These are phyloP conservation scores for Alcedo atthis DNA, from an alignment of 2,797 vertebrate species.

Conservation along the genomic window DNA sequence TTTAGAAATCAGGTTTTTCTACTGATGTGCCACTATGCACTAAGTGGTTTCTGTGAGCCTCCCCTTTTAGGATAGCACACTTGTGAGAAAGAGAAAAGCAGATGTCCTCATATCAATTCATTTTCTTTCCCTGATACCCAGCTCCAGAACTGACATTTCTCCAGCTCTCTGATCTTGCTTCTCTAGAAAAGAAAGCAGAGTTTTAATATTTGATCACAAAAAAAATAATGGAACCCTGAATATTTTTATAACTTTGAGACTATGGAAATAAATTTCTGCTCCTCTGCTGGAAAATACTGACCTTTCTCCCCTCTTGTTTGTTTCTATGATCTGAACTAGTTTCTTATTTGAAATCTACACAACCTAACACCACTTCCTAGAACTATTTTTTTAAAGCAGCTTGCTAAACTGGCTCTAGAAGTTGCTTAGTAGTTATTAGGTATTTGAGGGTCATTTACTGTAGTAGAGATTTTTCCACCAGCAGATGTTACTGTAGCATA, in stretches of 20 bases:
- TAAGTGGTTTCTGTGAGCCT: background rate
- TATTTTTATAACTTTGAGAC: constrained; percentile 54
- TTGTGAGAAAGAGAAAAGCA: background rate
- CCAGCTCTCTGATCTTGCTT: background rate
- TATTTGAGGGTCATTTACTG: background rate
- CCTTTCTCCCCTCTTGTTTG: constrained; percentile 66
- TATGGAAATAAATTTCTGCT: constrained; percentile 36
- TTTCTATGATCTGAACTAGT: constrained; percentile 68
- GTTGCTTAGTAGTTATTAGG: background rate
- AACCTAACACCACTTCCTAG: constrained; percentile 63
- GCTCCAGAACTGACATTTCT: background rate
- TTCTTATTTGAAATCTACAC: constrained; percentile 69
- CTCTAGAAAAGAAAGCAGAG: background rate
- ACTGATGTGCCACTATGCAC: fast-evolving
- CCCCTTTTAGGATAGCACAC: background rate
- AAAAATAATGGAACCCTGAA: constrained; percentile 50
- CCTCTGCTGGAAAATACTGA: constrained; percentile 49
- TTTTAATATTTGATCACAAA: constrained; percentile 58
- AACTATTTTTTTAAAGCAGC: constrained; percentile 12
- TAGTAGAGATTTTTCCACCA: background rate
- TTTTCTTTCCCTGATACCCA: background rate
- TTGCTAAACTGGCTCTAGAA: background rate
- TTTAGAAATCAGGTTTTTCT: background rate
- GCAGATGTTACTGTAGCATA: background rate
- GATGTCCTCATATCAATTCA: background rate